Base-by-base conservation (phyloP, 2,888 invertebrate genomes). In the Ecliptopera silaceata region DNA sequence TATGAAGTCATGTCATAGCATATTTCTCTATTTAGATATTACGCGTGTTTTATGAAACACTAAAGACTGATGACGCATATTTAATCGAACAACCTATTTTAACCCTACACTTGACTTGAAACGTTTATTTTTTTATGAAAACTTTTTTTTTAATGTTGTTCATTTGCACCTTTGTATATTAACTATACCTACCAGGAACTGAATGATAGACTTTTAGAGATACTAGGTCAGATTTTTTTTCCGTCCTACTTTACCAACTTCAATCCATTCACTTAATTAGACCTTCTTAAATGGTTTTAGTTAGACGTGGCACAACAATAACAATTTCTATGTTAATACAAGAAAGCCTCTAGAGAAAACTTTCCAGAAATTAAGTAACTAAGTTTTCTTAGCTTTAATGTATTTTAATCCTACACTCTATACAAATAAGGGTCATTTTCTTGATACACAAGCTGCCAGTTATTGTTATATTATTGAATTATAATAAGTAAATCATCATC, bases 1-100 rank as follows among this genome's bases (percentile, higher is more conserved):
- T 49, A 52, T 47, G 46, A 45, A 52, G 31, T 59, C 46, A 20
- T 46, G 49, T 51, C 46, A 41, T 45, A 49, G 44, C 36, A 45
- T 8, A 53, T 32, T 41, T 46, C 26, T 12, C 39, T 45, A 53
- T 20, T 53, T 51, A 43, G 43, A 36, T 51, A 17, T 8, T 26
- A 39, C 18, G 18, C n/a, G 26, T 38, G 17, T 42, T 26, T 51
- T 51, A 44, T 38, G 38, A 18, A 4, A 11, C 20, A 36, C 39
- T 38, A 45, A 38, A 45, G 13, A 15, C 29, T n/a, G 2, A 38
- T 38, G 44, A 45, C 31, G 29, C 31, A 45, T 32, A 32, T 22
- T 20, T 50, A 31, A 50, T 39, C 34, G 13, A 46, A 34, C 22
- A 22, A 13, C 34, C 26, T 6, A 20, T 26, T 26, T 26, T 26